These are phyloP conservation scores for Panthera leo DNA, from an alignment of 2,113 vertebrate species.

Conservation along the genomic window DNA sequence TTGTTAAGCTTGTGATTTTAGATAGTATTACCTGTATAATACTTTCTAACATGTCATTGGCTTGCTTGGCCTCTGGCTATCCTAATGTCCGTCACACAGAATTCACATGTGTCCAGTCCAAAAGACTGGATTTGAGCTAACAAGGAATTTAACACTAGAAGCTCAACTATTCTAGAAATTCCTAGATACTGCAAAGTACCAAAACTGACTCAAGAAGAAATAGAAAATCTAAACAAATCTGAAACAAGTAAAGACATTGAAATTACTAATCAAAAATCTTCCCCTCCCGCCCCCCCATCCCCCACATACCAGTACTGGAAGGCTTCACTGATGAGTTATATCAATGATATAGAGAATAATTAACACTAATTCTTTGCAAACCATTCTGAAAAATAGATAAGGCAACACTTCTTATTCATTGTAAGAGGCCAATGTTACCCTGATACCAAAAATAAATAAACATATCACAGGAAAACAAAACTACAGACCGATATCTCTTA, in stretches of 20 bases:
- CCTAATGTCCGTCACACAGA: neutral
- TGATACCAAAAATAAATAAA: neutral
- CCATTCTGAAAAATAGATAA: constrained; percentile 1
- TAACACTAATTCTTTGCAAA: neutral
- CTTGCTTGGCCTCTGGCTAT: neutral
- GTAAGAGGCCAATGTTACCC: neutral
- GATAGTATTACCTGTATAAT: neutral
- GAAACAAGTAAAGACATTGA: neutral
- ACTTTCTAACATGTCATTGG: neutral
- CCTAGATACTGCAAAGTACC: neutral
- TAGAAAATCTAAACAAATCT: neutral
- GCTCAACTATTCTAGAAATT: neutral
- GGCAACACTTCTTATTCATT: neutral
- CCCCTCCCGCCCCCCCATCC: rapidly evolving
- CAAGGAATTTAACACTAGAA: neutral
- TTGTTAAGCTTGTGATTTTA: neutral
- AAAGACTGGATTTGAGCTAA: neutral
- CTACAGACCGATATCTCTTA: neutral
- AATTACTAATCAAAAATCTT: neutral
- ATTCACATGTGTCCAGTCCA: neutral
- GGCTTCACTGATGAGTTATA: constrained; percentile 15
- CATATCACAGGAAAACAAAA: neutral
- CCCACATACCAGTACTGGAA: neutral
- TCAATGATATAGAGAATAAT: neutral
- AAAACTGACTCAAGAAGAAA: neutral